Percentiles rank a stretch among this genome's conserved stretches.
Evolutionary conservation across 2,888 invertebrate species (phyloP).

Genomic region (Trachelus iudaicus): DNA sequence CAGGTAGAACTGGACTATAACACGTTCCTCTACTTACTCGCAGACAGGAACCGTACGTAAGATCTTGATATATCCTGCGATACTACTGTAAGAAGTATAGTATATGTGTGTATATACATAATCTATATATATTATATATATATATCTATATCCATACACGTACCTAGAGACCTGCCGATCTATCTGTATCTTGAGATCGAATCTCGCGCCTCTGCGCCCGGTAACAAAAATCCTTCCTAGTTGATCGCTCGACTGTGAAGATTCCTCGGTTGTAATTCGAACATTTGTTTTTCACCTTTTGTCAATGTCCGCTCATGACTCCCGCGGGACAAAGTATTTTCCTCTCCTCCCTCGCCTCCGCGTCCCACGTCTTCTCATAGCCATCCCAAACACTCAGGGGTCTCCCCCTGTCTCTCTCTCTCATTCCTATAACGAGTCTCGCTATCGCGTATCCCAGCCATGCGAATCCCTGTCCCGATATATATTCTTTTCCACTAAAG

Average conservation of each 20-base stretch:
- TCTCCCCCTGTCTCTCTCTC: not conserved
- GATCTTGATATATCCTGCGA: not conserved
- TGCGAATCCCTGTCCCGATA: no score
- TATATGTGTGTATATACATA: no score
- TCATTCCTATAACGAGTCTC: no score
- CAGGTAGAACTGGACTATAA: no score
- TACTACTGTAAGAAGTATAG: not conserved
- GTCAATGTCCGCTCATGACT: not conserved
- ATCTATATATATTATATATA: no score
- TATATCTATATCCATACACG: no score
- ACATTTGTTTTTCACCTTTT: conserved; percentile 2
- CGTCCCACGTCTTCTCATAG: no score
- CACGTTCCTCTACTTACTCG: not conserved
- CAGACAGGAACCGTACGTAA: not conserved
- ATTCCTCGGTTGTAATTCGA: conserved; percentile 20
- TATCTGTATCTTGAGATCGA: conserved; percentile 1
- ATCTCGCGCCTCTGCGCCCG: conserved; percentile 1
- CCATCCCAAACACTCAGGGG: no score
- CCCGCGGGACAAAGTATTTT: not conserved
- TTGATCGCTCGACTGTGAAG: conserved; percentile 23
- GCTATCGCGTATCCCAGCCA: no score
- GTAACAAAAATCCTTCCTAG: conserved; percentile 20
- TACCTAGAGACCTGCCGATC: not conserved
- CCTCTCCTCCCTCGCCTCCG: not conserved
- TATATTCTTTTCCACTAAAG: no score